phyloP scores from a whole-genome alignment of 2,113 vertebrate genomes.

The Cryptomyrus ogoouensis region DNA sequence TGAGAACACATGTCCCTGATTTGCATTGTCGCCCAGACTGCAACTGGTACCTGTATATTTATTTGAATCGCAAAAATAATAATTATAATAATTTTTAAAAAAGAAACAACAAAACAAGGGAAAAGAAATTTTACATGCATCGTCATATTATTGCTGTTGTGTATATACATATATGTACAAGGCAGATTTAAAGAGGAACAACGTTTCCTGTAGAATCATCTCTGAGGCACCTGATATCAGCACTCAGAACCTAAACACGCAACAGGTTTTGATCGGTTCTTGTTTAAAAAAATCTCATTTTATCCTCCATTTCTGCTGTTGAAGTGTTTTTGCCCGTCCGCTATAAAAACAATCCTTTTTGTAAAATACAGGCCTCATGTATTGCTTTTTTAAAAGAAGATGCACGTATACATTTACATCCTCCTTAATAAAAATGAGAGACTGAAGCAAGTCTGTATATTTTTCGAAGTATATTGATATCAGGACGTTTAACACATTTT shows the following conservation, averaged over 20 bases:
- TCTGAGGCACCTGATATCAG: constrained; percentile 13
- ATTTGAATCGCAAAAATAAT: constrained; percentile 34
- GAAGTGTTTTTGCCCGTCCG: background rate
- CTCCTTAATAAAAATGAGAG: background rate
- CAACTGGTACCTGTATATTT: constrained; percentile 62
- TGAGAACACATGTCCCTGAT: constrained; percentile 64
- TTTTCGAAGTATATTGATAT: background rate
- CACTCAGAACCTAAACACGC: background rate
- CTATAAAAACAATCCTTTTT: background rate
- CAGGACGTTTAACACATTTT: background rate
- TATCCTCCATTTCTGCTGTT: constrained; percentile 25
- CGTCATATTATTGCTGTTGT: constrained; percentile 73
- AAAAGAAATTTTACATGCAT: constrained; percentile 65
- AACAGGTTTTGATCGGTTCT: constrained; percentile 1
- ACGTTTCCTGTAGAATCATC: constrained; percentile 46
- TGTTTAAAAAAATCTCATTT: background rate
- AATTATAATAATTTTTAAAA: constrained; percentile 32
- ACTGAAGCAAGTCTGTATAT: background rate
- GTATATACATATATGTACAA: constrained; percentile 73
- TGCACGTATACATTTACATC: background rate
- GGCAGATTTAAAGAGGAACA: constrained; percentile 65
- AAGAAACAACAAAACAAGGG: constrained; percentile 55
- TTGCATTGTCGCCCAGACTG: constrained; percentile 61
- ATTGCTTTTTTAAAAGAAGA: constrained; percentile 3
- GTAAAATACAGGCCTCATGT: background rate